Base-by-base conservation (phyloP, 2,888 invertebrate genomes). In the Julus scanicus region DNA sequence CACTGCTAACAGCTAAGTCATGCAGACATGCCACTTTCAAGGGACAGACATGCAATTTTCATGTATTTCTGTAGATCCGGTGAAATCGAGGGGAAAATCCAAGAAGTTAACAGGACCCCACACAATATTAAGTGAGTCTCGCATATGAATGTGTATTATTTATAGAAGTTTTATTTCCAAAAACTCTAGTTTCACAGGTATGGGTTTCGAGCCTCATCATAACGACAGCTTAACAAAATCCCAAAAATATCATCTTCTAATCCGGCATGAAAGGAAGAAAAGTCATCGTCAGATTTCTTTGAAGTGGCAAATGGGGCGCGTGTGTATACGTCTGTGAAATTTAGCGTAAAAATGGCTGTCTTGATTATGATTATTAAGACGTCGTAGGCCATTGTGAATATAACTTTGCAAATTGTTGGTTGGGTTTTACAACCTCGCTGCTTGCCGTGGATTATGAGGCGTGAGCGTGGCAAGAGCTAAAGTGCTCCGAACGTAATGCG, bases 281-380 rank as follows among this genome's bases (percentile, higher is more conserved):
- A 80, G 37, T 20, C 80, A 80, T 80, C 80, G 37, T 2, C 80
- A 80, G 80, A 37, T 37, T 37, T 80, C 80, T 13, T 29, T 71
- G 20, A 20, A 71, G 71, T 71, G 37, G 80, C 37, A 80, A 80
- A 80, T 20, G 20, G 80, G 80, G 80, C 29, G 20, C 29, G 49
- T 44, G 85, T n/a, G 84, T 40, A 11, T 13, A n/a, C 84, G 84
- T 44, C 84, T n/a, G 86, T 86, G 86, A 86, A 86, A 86, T 86
- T 86, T 86, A 86, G 86, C 57, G 86, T 48, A 20, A 85, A 86
- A 86, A 86, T 63, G 86, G 48, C 57, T 86, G 48, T 9, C 53
- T 53, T 57, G 86, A 86, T 86, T 48, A 86, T 86, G 86, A 86
- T 63, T 48, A 86, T 86, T 86, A 86, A 86, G 86, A 57, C 29